Conservation (phyloP, 2,888 invertebrate genomes). For the Eristalis arbustorum region DNA sequence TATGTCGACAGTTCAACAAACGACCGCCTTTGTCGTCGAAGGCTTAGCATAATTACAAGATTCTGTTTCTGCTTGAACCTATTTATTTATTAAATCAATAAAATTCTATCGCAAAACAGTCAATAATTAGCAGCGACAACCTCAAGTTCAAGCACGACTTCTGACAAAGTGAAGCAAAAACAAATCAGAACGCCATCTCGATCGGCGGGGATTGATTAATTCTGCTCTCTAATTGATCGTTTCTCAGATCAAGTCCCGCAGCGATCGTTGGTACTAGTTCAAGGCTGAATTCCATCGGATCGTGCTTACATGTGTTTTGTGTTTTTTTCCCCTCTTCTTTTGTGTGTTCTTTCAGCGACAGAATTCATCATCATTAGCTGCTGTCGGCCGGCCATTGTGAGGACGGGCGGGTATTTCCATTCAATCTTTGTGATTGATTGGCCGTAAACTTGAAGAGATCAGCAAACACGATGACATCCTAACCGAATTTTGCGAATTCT, state of each 20-base stretch:
- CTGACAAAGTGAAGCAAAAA: neutral
- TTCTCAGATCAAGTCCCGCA: neutral
- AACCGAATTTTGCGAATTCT: neutral
- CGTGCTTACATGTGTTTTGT: neutral
- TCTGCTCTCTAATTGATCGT: neutral
- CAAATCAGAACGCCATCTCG: neutral
- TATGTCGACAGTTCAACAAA: too few species aligned
- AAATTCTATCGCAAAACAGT: neutral
- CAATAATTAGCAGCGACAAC: neutral
- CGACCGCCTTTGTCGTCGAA: too few species aligned
- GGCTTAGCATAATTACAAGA: too few species aligned
- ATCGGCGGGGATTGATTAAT: neutral
- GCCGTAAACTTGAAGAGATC: neutral
- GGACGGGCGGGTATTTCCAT: neutral
- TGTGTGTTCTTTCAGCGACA: too few species aligned
- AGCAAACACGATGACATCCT: neutral
- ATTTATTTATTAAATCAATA: too few species aligned
- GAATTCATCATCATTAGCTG: neutral
- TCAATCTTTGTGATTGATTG: neutral
- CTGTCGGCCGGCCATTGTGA: neutral
- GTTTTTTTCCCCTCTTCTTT: too few species aligned
- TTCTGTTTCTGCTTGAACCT: too few species aligned
- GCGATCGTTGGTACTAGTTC: neutral
- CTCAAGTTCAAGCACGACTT: neutral
- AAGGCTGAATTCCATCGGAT: neutral